A percentile compares a stretch with the other conserved stretches of the same genome.
Evolutionary conservation across 2,797 vertebrate genomes (phyloP).

Genomic region (Sphenopsis melanotis): DNA sequence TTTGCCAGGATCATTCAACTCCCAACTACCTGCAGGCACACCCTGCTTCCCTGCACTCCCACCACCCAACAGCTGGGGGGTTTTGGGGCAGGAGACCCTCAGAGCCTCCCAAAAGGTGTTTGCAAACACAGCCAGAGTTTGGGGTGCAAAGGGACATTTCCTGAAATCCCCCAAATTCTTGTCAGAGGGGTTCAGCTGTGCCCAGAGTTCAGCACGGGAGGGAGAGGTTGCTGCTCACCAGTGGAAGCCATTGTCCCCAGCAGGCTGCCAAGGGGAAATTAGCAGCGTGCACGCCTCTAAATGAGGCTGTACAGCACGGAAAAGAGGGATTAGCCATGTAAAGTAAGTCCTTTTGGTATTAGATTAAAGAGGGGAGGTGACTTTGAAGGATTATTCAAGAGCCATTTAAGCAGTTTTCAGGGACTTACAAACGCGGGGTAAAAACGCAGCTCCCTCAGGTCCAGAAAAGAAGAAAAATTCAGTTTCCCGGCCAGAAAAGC

Average conservation of each 20-base stretch:
- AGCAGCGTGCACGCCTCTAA: neutral
- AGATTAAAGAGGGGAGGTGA: constrained; percentile 54
- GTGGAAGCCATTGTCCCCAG: constrained; percentile 21
- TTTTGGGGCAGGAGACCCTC: neutral
- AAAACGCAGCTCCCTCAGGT: neutral
- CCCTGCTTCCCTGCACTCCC: neutral
- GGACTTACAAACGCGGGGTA: neutral
- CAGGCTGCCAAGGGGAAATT: constrained; percentile 28
- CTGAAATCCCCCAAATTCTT: neutral
- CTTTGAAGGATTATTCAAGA: constrained; percentile 54
- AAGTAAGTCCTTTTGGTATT: constrained; percentile 30
- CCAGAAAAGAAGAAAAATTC: neutral
- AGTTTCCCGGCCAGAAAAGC: neutral
- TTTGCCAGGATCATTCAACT: neutral
- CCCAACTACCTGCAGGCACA: neutral
- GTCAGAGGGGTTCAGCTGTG: neutral
- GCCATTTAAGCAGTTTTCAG: constrained; percentile 39
- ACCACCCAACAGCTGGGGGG: accelerated
- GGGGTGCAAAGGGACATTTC: neutral
- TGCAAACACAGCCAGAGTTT: neutral
- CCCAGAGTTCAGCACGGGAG: neutral
- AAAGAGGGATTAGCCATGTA: constrained; percentile 37
- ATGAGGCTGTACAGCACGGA: neutral
- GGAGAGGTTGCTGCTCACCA: constrained; percentile 15
- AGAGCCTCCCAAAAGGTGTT: accelerated